Evolutionary conservation across 2,113 vertebrate species (phyloP).

Genomic region (Brachypodius melanocephalos): DNA sequence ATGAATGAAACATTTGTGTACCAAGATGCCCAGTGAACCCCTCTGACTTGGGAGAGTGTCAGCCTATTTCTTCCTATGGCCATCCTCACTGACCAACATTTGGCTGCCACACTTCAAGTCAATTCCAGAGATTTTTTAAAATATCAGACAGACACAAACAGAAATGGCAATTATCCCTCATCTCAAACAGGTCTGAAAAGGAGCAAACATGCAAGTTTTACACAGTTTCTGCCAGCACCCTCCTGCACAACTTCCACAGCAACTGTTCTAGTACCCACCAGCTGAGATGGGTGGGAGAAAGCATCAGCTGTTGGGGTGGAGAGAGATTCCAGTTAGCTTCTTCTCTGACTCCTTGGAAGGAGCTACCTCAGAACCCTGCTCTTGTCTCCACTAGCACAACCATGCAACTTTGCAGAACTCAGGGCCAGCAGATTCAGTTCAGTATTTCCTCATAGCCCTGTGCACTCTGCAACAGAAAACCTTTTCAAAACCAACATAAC

Average conservation of each 20-base stretch:
- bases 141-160: not conserved
- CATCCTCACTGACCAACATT: not conserved
- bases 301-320: not conserved
- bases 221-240: not conserved
- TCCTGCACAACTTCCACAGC: not conserved
- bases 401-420: not conserved
- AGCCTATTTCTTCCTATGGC: not conserved
- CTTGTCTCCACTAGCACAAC: not conserved
- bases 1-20: not conserved
- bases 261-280: not conserved
- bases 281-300: not conserved
- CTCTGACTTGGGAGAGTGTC: not conserved
- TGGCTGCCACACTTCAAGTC: not conserved
- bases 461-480: not conserved
- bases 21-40: not conserved
- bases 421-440: not conserved
- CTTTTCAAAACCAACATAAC: not conserved
- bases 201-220: not conserved
- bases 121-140: not conserved
- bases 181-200: not conserved
- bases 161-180: not conserved
- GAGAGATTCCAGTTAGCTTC: not conserved
- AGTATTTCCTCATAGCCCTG: not conserved
- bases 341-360: not conserved
- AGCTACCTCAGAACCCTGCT: not conserved